Evolutionary conservation across 2,113 vertebrate genomes (phyloP), one percentile per base, ranked within the genome.

Genomic region (Cairina moschata): DNA sequence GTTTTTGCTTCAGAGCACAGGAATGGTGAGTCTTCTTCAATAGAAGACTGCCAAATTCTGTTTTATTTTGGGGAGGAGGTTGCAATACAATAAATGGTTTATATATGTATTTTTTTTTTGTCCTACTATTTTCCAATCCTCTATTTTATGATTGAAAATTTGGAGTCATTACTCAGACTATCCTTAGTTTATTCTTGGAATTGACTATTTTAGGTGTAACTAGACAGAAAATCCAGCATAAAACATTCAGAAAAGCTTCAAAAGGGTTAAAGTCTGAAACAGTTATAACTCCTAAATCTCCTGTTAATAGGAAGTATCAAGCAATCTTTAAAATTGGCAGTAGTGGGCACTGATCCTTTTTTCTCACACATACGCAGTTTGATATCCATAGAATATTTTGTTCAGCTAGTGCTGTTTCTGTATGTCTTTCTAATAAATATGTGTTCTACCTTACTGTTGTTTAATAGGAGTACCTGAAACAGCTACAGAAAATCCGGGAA

Each of bases 401-500:
- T 67, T 82, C 32, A 46, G 25, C n/a, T 75, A 63, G 2, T 68
- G 42, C 68, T 77, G 34, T 54, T 72, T 88, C 34, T 73, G 7
- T 66, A 54, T 54, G 29, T 75, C 42, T 76, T 84, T 80, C 12
- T 76, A 56, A 78, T 62, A 32, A 5, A 25, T 32, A 44, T 8
- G 7, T 58, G 15, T 67, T 85, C 56, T 68, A 54, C 69, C 20
- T 21, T 69, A n/a, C 13, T 77, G 48, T 86, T 98, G 17, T 86
- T 91, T 95, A 71, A 83, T 63, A 99, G 99, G 98, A 99, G 66
- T 99, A 99, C 81, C 96, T 99, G 87, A 97, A 97, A 83, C 98
- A 99, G 90, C 84, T 99, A 80, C 96, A 98, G 76, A 91, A 97
- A 92, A 99, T 99, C 95, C 98, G 99, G 44, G 98, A 98, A 62